Evolutionary conservation across 2,113 vertebrate genomes (phyloP).

Genomic region (Charadrius vociferus): DNA sequence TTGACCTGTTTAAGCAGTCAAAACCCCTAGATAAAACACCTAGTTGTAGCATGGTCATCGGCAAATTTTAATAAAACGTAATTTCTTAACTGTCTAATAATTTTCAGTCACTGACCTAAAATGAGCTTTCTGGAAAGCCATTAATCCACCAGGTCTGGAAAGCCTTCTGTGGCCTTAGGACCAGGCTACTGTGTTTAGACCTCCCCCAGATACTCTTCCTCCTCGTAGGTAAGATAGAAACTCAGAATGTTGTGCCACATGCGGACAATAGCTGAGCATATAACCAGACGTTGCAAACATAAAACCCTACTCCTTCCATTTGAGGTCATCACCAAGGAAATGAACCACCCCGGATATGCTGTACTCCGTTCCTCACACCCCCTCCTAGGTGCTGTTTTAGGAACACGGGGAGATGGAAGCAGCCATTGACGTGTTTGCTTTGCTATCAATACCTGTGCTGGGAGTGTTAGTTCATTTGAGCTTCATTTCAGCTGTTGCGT

Average conservation of each 20-base stretch:
- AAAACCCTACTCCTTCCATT: background rate
- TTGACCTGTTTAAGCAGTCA: background rate
- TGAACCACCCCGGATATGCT: background rate
- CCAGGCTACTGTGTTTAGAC: background rate
- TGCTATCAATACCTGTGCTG: rapidly evolving
- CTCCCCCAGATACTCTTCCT: background rate
- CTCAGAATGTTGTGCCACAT: background rate
- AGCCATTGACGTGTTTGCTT: background rate
- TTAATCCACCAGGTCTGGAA: background rate
- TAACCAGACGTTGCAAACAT: background rate
- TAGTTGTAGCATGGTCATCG: background rate
- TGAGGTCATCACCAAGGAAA: background rate
- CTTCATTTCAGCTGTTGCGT: background rate
- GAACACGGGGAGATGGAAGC: background rate
- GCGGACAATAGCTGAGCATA: background rate
- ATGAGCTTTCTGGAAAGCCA: background rate
- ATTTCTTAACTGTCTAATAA: background rate
- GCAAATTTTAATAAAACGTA: background rate
- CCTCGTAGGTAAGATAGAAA: rapidly evolving
- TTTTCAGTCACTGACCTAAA: background rate
- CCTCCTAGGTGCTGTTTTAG: background rate
- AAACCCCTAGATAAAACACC: background rate
- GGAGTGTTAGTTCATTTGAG: background rate
- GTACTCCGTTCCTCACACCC: background rate
- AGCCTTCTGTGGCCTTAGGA: background rate